Evolutionary conservation across 2,888 invertebrate species (phyloP), one percentile per base, ranked within the genome.

Genomic region (Ernsta delagoae): DNA sequence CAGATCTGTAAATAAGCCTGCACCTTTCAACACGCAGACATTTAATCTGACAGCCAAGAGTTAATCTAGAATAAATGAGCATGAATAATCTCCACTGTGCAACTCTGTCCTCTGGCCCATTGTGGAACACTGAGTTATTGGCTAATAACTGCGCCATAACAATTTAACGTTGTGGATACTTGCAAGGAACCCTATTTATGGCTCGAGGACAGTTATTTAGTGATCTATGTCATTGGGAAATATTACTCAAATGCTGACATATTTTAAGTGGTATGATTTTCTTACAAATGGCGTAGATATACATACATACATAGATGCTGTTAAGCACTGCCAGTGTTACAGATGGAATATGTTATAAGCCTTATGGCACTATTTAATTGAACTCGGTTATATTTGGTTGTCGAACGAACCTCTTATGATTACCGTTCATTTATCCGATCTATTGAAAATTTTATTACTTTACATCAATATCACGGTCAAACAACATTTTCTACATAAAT

Each of bases 31-130:
- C 34, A 36, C 36, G 12, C 34, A 39, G 34, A 56, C 7, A 56
- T 8, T 9, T 31, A 34, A 34, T 5, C 56, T 9, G 56, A 34
- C 64, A 64, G 54, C 12, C 59, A 53, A 53, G 34, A 66, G 53
- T 59, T 59, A 59, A 66, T 66, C 65, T 53, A 53, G 59, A 59
- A 53, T 60, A 60, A 54, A 11, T 66, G 53, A 31, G 53, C 60
- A 34, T 43, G 43, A 60, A 54, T 66, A 66, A 66, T 60, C 59
- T 53, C 50, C 43, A 66, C 60, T 66, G 41, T 31, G 66, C 43
- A 50, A 53, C 50, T 50, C 53, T 41, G 60, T 59, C 59, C 24
- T 50, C 8, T 45, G 31, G 57, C 31, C 59, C 53, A 59, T 60
- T 65, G 45, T 65, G 57, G 31, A 31, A 43, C 64, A 43, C 41